Evolutionary conservation across 2,797 vertebrate species (phyloP).

Genomic region (Pseudotriccus pelzelni): DNA sequence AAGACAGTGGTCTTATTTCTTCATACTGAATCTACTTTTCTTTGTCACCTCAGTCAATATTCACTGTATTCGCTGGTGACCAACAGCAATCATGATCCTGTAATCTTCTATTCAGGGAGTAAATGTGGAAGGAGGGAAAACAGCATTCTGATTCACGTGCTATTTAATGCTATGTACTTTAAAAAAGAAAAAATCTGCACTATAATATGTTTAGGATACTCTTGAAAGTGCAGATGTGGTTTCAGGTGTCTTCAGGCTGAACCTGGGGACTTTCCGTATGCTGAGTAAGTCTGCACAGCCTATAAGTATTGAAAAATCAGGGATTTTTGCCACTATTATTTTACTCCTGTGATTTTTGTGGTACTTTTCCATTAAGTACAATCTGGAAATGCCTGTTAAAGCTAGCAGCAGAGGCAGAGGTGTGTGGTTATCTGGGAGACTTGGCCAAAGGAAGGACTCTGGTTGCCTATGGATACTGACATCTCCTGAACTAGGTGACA

Average conservation of each 20-base stretch:
- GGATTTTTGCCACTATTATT: background rate
- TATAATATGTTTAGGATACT: background rate
- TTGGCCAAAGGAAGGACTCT: background rate
- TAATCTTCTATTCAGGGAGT: background rate
- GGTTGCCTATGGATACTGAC: background rate
- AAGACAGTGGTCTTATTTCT: background rate
- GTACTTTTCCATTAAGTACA: background rate
- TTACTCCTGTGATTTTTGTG: background rate
- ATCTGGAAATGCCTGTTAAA: background rate
- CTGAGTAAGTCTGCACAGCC: background rate
- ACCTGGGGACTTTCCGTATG: background rate
- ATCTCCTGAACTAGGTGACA: constrained; percentile 2
- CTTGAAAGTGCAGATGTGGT: background rate
- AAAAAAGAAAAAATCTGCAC: background rate
- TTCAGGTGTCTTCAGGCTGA: background rate
- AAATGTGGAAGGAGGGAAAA: background rate
- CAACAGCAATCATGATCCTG: background rate
- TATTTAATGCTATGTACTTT: background rate
- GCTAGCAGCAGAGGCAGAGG: background rate
- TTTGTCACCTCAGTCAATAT: background rate
- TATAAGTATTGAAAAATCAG: fast-evolving
- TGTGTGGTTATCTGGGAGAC: background rate
- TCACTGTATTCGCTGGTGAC: background rate
- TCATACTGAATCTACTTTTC: background rate
- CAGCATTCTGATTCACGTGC: background rate